Percentiles rank a stretch among this genome's conserved stretches.
These are phyloP conservation scores for Catharus fuscescens DNA, from an alignment of 2,113 vertebrate genomes.

Conservation along the genomic window DNA sequence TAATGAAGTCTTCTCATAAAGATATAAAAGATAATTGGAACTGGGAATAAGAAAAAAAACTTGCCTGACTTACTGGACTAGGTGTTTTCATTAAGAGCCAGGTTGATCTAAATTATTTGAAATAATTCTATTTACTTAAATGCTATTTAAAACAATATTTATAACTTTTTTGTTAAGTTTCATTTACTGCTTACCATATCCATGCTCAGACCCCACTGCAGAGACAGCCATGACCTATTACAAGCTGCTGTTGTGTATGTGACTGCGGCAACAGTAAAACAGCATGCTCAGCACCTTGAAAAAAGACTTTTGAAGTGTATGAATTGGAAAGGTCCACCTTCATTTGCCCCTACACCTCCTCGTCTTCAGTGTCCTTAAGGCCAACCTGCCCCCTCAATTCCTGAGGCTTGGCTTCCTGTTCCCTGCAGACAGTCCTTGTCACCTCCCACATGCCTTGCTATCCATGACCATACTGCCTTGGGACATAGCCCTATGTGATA, in stretches of 20 bases:
- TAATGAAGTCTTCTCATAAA: not conserved
- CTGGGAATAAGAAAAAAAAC: not conserved
- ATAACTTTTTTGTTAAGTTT: not conserved
- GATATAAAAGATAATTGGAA: not conserved
- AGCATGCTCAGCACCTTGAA: not conserved
- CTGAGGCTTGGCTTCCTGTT: not conserved
- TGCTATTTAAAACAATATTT: not conserved
- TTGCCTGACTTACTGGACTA: not conserved
- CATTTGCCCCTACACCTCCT: no score
- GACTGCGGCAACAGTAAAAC: not conserved
- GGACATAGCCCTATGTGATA: not conserved
- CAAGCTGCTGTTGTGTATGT: not conserved
- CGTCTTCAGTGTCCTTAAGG: not conserved
- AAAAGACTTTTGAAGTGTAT: not conserved
- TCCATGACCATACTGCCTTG: not conserved
- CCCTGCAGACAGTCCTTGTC: not conserved
- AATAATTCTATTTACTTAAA: not conserved
- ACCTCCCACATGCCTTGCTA: not conserved
- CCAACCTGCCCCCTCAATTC: not conserved
- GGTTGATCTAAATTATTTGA: not conserved
- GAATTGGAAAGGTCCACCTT: accelerated
- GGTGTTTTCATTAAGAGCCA: not conserved
- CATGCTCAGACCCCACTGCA: not conserved
- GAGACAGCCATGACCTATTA: not conserved
- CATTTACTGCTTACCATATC: not conserved